These are phyloP conservation scores for Platypus cylindrus DNA, from an alignment of 2,888 invertebrate species.

Conservation along the genomic window DNA sequence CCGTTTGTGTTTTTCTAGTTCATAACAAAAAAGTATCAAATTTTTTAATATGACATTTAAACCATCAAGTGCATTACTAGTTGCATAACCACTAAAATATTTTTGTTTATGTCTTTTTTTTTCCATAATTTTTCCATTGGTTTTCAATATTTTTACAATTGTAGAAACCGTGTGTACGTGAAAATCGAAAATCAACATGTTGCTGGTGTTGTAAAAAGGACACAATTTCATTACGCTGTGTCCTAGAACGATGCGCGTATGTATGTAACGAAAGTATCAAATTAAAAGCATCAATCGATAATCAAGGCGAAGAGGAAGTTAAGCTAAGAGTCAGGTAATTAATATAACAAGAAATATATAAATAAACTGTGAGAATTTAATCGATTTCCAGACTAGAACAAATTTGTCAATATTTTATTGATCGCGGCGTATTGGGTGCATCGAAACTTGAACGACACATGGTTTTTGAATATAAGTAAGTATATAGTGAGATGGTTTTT, in stretches of 20 bases:
- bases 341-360: background rate
- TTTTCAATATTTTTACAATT: no score
- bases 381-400: conserved; percentile 33
- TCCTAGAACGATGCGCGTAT: conserved; percentile 60
- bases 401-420: conserved; percentile 65
- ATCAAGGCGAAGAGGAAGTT: conserved; percentile 39
- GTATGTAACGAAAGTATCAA: conserved; percentile 60
- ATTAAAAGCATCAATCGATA: conserved; percentile 56
- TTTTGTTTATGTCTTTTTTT: no score
- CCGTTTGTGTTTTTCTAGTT: no score
- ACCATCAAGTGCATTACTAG: no score
- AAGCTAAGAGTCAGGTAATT: conserved; percentile 27
- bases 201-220: conserved; percentile 62
- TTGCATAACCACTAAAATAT: no score
- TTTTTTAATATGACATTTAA: no score
- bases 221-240: conserved; percentile 51
- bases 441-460: conserved; percentile 55
- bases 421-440: conserved; percentile 58
- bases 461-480: conserved; percentile 51
- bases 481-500: background rate
- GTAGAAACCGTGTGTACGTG: conserved; percentile 51
- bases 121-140: no score
- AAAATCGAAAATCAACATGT: conserved; percentile 51
- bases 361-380: background rate
- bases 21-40: no score